These are phyloP conservation scores for Rhagoletis zephyria DNA, from an alignment of 1,140 invertebrate genomes.

Conservation along the genomic window DNA sequence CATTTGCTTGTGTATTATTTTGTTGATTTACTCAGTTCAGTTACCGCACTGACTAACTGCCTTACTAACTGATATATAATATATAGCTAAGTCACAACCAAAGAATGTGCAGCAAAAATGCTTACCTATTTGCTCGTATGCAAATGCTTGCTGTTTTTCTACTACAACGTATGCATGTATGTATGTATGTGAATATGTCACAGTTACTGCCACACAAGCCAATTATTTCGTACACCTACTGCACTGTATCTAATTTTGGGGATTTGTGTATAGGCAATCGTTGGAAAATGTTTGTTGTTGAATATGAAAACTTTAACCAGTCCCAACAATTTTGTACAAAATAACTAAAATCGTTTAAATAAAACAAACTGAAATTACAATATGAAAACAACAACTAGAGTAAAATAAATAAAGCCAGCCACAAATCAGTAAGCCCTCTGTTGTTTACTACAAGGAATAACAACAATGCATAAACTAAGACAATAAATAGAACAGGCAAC, in stretches of 20 bases:
- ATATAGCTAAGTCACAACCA: too few relatives aligned
- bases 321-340: conserved; percentile 14
- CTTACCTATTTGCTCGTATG: too few relatives aligned
- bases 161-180: too few relatives aligned
- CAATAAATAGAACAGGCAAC: neutral
- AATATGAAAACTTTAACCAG: neutral
- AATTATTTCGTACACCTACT: too few relatives aligned
- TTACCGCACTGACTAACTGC: neutral
- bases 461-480: conserved; percentile 13
- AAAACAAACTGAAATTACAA: conserved; percentile 31
- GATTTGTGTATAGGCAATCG: neutral
- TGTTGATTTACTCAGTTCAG: conserved; percentile 1
- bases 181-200: too few relatives aligned
- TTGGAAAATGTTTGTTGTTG: conserved; percentile 11
- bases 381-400: conserved; percentile 1
- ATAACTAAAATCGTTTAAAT: conserved; percentile 20
- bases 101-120: too few relatives aligned
- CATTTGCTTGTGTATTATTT: neutral
- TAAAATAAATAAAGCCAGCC: neutral
- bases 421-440: neutral
- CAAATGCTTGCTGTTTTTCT: too few relatives aligned
- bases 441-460: conserved; percentile 28
- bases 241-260: too few relatives aligned
- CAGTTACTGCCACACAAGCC: too few relatives aligned
- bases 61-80: neutral